These are phyloP conservation scores for Chelon auratus DNA, from an alignment of 2,797 vertebrate species.

Conservation along the genomic window DNA sequence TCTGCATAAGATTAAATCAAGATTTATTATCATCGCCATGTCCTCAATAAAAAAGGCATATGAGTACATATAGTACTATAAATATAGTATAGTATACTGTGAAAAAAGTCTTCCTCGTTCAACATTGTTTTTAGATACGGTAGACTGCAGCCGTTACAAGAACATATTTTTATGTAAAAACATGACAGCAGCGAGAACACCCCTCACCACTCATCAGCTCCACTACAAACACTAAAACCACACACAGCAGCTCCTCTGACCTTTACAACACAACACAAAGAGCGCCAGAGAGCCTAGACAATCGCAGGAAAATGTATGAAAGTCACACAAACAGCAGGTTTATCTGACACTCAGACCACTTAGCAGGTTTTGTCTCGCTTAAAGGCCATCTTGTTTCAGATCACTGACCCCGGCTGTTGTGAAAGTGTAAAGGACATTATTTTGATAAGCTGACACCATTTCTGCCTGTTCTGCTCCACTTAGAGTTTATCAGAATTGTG, in stretches of 20 bases:
- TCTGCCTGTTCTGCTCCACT: background rate
- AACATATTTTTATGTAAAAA: background rate
- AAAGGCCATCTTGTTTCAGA: background rate
- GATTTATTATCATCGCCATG: background rate
- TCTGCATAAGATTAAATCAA: background rate
- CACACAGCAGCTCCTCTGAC: slow-evolving; percentile 20
- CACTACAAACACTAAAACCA: background rate
- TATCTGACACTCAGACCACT: slow-evolving; percentile 15
- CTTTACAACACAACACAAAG: slow-evolving; percentile 24
- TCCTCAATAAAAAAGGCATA: background rate
- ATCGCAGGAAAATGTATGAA: slow-evolving; percentile 13
- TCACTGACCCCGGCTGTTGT: background rate
- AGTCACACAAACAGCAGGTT: slow-evolving; percentile 22
- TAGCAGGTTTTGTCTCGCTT: slow-evolving; percentile 19
- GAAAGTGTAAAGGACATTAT: background rate
- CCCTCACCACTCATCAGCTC: background rate
- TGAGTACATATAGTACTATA: background rate
- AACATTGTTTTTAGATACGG: background rate
- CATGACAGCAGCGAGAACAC: background rate
- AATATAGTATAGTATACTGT: too few relatives aligned
- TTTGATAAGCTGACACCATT: background rate
- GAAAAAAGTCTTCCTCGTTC: background rate
- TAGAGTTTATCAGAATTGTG: background rate
- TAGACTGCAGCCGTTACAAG: background rate
- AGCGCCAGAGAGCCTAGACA: slow-evolving; percentile 1